Percentiles rank a stretch among this genome's conserved stretches.
Evolutionary conservation across 2,888 invertebrate genomes (phyloP).

Genomic region (Mallateleia sp.): DNA sequence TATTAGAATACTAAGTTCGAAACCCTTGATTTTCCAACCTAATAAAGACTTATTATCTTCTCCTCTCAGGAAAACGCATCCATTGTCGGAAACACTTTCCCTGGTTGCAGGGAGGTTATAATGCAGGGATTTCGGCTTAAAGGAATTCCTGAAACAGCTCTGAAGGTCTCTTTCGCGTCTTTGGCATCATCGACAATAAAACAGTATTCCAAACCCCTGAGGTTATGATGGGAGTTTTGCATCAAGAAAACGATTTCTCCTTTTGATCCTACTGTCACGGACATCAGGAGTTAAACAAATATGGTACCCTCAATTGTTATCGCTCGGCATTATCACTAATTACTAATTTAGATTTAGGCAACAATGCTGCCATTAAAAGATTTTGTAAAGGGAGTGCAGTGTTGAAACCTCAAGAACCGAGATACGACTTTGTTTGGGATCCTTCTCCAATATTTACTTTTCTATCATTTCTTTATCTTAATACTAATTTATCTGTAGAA

Average conservation of each 20-base stretch:
- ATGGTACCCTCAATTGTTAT: slow-evolving; percentile 59
- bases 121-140: slow-evolving; percentile 73
- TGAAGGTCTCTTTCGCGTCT: slow-evolving; percentile 24
- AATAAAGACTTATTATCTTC: slow-evolving; percentile 75
- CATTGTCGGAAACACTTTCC: slow-evolving; percentile 78
- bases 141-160: slow-evolving; percentile 60
- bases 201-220: no score
- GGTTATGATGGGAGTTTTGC: slow-evolving; percentile 71
- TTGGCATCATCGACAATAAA: slow-evolving; percentile 6
- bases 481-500: no score
- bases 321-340: slow-evolving; percentile 64
- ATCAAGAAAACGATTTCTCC: background rate
- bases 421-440: slow-evolving; percentile 80
- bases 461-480: no score
- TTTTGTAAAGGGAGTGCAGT: slow-evolving; percentile 67
- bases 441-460: no score
- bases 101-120: slow-evolving; percentile 83
- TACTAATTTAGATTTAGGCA: slow-evolving; percentile 15
- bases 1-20: slow-evolving; percentile 34
- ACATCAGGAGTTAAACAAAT: no score
- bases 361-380: slow-evolving; percentile 51
- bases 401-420: slow-evolving; percentile 63
- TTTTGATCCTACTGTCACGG: no score
- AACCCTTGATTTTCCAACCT: slow-evolving; percentile 79
- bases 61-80: slow-evolving; percentile 79